Percentiles rank a stretch among this genome's conserved stretches.
These are phyloP conservation scores for Loxodonta africana DNA, from an alignment of 2,113 vertebrate genomes.

Conservation along the genomic window DNA sequence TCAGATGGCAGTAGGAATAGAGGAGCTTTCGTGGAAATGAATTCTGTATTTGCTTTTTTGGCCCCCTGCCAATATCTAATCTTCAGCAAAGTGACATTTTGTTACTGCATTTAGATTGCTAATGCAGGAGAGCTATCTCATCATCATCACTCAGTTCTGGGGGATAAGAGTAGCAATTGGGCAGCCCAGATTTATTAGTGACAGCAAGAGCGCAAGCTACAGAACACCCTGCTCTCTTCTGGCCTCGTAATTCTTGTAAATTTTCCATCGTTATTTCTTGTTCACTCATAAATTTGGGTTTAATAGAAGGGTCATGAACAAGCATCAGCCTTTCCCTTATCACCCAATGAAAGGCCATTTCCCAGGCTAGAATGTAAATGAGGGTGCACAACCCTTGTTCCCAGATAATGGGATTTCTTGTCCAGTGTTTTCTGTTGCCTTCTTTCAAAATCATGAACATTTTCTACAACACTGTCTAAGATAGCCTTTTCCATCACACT, in stretches of 20 bases:
- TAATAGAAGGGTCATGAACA: constrained; percentile 58
- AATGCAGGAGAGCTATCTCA: constrained; percentile 31
- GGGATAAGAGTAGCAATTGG: background rate
- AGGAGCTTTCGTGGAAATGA: background rate
- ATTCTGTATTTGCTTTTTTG: background rate
- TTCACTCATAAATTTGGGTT: constrained; percentile 69
- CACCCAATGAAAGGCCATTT: constrained; percentile 49
- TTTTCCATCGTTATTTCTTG: constrained; percentile 62
- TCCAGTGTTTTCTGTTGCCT: background rate
- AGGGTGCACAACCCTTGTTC: background rate
- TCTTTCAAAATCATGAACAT: constrained; percentile 21
- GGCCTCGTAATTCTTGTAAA: constrained; percentile 63
- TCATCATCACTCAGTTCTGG: background rate
- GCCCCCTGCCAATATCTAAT: background rate
- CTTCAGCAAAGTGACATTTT: constrained; percentile 10
- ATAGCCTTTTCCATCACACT: background rate
- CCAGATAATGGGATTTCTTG: background rate
- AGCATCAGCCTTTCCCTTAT: constrained; percentile 54
- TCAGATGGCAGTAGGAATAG: background rate
- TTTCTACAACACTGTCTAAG: constrained; percentile 3
- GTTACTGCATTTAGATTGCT: background rate
- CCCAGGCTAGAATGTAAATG: constrained; percentile 52
- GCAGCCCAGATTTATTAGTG: constrained; percentile 60
- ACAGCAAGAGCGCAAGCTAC: background rate
- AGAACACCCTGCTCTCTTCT: background rate